Conservation (phyloP, 2,113 vertebrate species). For the Ranitomeya imitator region DNA sequence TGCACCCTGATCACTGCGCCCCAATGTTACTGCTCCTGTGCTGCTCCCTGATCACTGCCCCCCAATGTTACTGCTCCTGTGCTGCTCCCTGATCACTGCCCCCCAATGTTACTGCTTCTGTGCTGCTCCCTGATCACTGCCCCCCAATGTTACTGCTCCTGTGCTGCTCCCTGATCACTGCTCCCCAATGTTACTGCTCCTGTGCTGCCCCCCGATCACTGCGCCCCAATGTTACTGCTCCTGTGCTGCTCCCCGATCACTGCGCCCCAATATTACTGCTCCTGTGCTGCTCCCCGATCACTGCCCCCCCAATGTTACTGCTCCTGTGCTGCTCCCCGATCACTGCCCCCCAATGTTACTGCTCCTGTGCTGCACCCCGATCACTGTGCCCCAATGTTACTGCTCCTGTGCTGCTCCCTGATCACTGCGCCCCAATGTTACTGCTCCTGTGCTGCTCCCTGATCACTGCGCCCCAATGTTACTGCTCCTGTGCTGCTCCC, state of each 20-base stretch:
- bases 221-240: neutral
- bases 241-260: neutral
- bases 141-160: no score
- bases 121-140: no score
- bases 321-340: neutral
- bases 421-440: neutral
- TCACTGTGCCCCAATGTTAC: neutral
- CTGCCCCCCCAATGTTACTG: neutral
- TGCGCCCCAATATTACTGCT: constrained; percentile 55
- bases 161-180: no score
- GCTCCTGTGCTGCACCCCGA: neutral
- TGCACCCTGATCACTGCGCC: no score
- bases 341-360: neutral
- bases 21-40: neutral
- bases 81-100: no score
- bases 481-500: neutral
- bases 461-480: neutral
- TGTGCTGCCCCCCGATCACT: no score
- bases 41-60: neutral
- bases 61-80: no score
- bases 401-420: neutral
- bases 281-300: neutral
- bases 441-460: neutral
- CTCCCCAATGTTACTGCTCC: no score
- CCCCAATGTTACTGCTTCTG: no score